A percentile compares a stretch with the other conserved stretches of the same genome.
These are phyloP conservation scores for Myocastor coypus DNA, from an alignment of 2,113 vertebrate genomes.

Conservation along the genomic window DNA sequence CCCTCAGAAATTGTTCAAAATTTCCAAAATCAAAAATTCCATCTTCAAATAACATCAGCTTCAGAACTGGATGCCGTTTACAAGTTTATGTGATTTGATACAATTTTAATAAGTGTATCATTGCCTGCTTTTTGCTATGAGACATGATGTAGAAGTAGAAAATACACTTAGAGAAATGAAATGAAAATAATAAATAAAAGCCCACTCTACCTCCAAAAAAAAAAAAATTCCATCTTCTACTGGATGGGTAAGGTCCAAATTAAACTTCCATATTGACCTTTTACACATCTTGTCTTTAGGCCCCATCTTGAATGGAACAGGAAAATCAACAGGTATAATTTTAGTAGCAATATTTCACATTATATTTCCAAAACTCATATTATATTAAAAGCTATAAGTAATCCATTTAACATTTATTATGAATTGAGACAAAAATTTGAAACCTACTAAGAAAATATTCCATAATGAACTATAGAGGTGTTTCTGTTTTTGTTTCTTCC, in stretches of 20 bases:
- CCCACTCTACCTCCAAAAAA: conserved; percentile 73
- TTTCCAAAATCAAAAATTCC: no score
- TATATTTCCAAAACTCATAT: neutral
- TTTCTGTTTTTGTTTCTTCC: neutral
- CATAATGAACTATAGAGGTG: neutral
- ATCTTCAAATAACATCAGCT: conserved; percentile 54
- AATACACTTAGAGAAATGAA: conserved; percentile 76
- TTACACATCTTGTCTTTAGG: no score
- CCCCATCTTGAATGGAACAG: no score
- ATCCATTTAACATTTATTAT: neutral
- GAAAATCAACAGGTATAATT: neutral
- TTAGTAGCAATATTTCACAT: neutral
- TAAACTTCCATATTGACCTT: no score
- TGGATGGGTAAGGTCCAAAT: no score
- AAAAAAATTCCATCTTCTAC: no score
- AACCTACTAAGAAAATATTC: neutral
- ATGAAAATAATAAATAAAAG: conserved; percentile 82
- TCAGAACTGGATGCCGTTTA: conserved; percentile 61
- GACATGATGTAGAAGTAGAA: conserved; percentile 72
- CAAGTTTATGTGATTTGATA: conserved; percentile 67
- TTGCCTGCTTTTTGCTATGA: conserved; percentile 66
- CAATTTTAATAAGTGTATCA: conserved; percentile 76
- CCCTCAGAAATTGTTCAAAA: no score
- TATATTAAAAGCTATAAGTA: neutral
- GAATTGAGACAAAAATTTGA: neutral